These are phyloP conservation scores for Emydocephalus ijimae DNA, from an alignment of 2,113 vertebrate genomes.

Conservation along the genomic window DNA sequence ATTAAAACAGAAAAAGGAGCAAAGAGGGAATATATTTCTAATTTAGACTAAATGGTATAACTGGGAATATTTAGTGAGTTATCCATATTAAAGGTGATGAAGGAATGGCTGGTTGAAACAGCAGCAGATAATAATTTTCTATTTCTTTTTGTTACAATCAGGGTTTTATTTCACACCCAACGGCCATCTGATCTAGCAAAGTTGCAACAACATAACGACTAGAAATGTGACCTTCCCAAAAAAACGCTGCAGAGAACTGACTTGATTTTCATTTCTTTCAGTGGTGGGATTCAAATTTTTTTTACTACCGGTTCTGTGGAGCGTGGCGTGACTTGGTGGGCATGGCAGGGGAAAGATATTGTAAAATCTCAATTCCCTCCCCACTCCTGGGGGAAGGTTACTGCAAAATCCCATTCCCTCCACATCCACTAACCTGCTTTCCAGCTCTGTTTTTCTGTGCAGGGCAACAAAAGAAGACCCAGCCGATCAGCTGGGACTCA, in stretches of 20 bases:
- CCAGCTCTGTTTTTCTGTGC: too few species aligned
- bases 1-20: background rate
- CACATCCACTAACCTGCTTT: too few species aligned
- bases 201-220: background rate
- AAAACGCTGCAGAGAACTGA: background rate
- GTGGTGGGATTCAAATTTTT: too few species aligned
- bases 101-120: background rate
- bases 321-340: too few species aligned
- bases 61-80: background rate
- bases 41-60: background rate
- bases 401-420: too few species aligned
- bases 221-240: background rate
- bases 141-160: background rate
- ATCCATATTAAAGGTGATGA: background rate
- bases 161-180: background rate
- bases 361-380: too few species aligned
- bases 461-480: too few species aligned
- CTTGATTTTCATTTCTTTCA: background rate
- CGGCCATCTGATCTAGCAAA: background rate
- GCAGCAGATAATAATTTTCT: background rate
- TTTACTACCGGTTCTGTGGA: too few species aligned
- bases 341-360: too few species aligned
- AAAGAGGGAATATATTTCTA: background rate
- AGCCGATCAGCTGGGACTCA: too few species aligned
- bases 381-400: too few species aligned